phyloP scores from a whole-genome alignment of 2,888 invertebrate genomes.

The Dascillus cervinus region DNA sequence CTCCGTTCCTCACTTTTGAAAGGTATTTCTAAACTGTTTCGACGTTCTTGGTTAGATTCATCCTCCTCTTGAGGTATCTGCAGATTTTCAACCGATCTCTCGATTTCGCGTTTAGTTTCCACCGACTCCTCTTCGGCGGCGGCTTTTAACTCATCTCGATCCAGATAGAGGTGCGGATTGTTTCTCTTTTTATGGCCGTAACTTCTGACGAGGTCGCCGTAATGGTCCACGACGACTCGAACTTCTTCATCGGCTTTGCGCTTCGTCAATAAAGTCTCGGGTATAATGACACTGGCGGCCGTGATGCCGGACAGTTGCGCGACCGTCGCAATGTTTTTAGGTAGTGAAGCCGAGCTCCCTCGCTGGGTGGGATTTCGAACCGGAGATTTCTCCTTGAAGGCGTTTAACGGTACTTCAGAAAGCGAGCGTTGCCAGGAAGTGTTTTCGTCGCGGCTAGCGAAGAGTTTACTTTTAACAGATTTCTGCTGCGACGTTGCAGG shows the following conservation, averaged over 20 bases:
- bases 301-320: conserved; percentile 33
- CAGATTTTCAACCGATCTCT: conserved; percentile 5
- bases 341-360: conserved; percentile 5
- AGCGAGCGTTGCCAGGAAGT: conserved; percentile 21
- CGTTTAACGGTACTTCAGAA: conserved; percentile 22
- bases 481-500: conserved; percentile 4
- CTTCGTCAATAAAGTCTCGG: conserved; percentile 19
- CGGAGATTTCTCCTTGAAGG: neutral
- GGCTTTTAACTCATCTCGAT: conserved; percentile 31
- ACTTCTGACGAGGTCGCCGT: conserved; percentile 70
- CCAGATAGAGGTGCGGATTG: conserved; percentile 17
- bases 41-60: conserved; percentile 2
- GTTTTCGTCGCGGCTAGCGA: conserved; percentile 3
- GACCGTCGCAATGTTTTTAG: conserved; percentile 27
- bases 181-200: conserved; percentile 43
- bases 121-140: conserved; percentile 29
- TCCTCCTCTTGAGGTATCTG: neutral
- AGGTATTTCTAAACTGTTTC: conserved; percentile 6
- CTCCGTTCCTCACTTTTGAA: neutral
- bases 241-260: conserved; percentile 54
- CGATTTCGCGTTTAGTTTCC: conserved; percentile 5
- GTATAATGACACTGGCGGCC: conserved; percentile 35
- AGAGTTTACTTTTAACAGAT: conserved; percentile 4
- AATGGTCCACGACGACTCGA: conserved; percentile 67
- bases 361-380: conserved; percentile 1